Conservation (phyloP, 2,888 invertebrate genomes). For the Halictus ligatus region DNA sequence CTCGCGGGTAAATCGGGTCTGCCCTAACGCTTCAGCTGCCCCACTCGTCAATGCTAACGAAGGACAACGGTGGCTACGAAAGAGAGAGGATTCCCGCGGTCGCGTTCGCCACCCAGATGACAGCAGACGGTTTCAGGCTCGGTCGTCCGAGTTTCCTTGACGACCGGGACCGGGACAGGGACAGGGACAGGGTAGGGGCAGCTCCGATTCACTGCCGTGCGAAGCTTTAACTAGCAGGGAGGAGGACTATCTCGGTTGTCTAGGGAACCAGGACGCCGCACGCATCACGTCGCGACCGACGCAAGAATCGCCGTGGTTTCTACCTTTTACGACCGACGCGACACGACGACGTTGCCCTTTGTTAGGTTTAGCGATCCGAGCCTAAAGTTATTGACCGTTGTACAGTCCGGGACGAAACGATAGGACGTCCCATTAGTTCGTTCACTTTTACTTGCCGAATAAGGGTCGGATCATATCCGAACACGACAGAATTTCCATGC, state of each 20-base stretch:
- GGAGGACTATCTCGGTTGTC: not conserved
- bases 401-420: not conserved
- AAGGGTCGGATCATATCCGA: too few relatives aligned
- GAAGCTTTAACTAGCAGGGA: not conserved
- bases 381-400: not conserved
- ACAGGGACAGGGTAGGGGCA: not conserved
- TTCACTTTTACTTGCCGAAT: too few relatives aligned
- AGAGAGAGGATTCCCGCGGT: not conserved
- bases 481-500: too few relatives aligned
- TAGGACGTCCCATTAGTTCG: too few relatives aligned
- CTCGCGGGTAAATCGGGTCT: not conserved
- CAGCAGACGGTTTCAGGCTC: not conserved
- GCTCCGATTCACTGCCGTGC: not conserved
- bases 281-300: not conserved
- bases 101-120: not conserved
- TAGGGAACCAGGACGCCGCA: not conserved
- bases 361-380: not conserved
- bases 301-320: not conserved
- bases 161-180: not conserved
- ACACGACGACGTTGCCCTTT: not conserved
- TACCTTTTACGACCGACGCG: not conserved
- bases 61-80: not conserved
- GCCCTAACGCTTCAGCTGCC: not conserved
- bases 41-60: not conserved
- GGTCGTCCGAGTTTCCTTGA: slow-evolving; percentile 8